Base-by-base conservation (phyloP, 1,140 invertebrate genomes). In the Tetragonula clypearis region DNA sequence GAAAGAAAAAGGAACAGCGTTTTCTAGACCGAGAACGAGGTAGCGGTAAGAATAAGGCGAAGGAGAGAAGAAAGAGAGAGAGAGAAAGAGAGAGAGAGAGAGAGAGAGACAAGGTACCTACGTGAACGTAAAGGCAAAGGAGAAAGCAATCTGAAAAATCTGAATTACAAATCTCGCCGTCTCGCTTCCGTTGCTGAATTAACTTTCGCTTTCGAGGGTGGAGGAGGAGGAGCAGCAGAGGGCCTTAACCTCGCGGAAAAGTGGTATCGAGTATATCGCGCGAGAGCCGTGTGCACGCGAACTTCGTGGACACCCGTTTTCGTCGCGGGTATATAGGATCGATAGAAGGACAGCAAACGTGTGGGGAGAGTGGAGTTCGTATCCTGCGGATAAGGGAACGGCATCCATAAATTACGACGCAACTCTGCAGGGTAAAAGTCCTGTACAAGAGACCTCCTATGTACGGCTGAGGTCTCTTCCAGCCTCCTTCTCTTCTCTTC, bases 381-480 rank as follows among this genome's bases (percentile, higher is more conserved):
- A 94, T 94, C 93, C 94, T 94, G 93, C 92, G 94, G 93, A 95
- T 95, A 94, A 95, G 93, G 93, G 94, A 94, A 94, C 92, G 93
- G 93, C 92, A 94, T 94, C 93, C 92, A 95, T 95, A 95, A 95
- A 95, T 95, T 94, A 95, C 94, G 92, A 93, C 92, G 91, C 91
- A 93, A 94, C 94, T 94, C 93, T 92, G 92, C 93, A 93, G 93
- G 92, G 92, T 94, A 94, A 94, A 94, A 95, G 94, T 94, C 94
- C 93, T 93, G 92, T 93, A 94, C 93, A 92, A 93, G 93, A 92
- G 93, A 93, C 91, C 91, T 92, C 90, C 92, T 90, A 90, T 92
- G 91, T 92, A 92, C 86, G 90, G 87, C 89, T 91, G 87, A 89
- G 86, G 85, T 88, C 87, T 90, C 87, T 88, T 82, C 84, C 41